Evolutionary conservation across 2,113 vertebrate genomes (phyloP).

Genomic region (Platichthys flesus): DNA sequence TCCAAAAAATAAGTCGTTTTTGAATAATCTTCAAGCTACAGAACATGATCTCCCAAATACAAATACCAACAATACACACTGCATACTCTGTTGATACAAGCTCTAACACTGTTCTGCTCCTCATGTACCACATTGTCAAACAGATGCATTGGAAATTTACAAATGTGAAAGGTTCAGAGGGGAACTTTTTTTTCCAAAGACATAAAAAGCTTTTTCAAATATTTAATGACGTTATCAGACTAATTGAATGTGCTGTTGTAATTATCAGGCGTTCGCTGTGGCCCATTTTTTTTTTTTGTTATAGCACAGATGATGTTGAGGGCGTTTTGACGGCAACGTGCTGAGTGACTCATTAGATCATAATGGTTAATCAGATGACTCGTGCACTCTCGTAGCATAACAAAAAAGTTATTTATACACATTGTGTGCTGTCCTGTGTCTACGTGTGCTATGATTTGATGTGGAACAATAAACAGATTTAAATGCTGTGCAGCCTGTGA

Average conservation of each 20-base stretch:
- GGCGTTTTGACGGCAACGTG: slow-evolving; percentile 24
- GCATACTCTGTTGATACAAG: neutral
- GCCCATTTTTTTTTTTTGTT: slow-evolving; percentile 8
- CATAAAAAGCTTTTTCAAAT: neutral
- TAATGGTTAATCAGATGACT: slow-evolving; percentile 43
- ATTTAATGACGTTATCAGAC: neutral
- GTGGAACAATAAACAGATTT: slow-evolving; percentile 8
- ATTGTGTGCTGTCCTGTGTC: slow-evolving; percentile 12
- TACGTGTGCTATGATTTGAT: slow-evolving; percentile 6
- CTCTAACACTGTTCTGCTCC: neutral
- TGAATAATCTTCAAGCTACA: too few relatives aligned
- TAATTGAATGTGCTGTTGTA: slow-evolving; percentile 15
- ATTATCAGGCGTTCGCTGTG: slow-evolving; percentile 12
- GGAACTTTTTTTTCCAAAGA: neutral
- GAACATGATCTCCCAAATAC: neutral
- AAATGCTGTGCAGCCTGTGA: neutral
- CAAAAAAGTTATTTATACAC: slow-evolving; percentile 31
- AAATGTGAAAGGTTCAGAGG: slow-evolving; percentile 8
- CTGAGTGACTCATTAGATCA: slow-evolving; percentile 42
- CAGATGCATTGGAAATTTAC: slow-evolving; percentile 13
- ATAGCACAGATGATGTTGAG: slow-evolving; percentile 6
- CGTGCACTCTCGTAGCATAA: slow-evolving; percentile 4
- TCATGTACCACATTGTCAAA: neutral
- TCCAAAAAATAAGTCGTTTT: too few relatives aligned
- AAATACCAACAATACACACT: neutral